Evolutionary conservation across 2,797 vertebrate genomes (phyloP).

Genomic region (Diplodus puntazzo): DNA sequence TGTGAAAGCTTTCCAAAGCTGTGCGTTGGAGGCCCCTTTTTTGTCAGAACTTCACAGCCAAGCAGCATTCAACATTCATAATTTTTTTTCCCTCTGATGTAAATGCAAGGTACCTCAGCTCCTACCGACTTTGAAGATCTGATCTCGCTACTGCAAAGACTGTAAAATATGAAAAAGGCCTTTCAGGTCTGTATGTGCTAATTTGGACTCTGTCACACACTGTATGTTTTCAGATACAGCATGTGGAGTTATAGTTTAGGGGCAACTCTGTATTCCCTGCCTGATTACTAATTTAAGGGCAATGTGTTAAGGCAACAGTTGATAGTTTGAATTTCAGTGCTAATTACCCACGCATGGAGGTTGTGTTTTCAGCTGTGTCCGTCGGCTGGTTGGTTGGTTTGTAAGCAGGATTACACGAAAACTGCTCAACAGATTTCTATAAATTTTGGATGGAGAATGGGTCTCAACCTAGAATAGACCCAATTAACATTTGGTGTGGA

Average conservation of each 20-base stretch:
- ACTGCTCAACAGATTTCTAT: no score
- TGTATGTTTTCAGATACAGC: constrained; percentile 50
- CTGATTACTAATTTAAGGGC: constrained; percentile 45
- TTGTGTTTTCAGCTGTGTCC: no score
- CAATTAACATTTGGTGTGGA: no score
- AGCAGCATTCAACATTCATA: constrained; percentile 78
- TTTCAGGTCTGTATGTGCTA: constrained; percentile 51
- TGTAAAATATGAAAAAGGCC: constrained; percentile 60
- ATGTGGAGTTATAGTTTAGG: constrained; percentile 32
- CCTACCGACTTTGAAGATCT: constrained; percentile 70
- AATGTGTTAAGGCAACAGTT: background rate
- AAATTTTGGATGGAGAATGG: no score
- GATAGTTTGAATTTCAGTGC: constrained; percentile 13
- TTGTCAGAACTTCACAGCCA: constrained; percentile 73
- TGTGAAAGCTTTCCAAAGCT: constrained; percentile 61
- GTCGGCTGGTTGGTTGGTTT: no score
- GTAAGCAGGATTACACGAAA: no score
- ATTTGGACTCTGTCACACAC: constrained; percentile 47
- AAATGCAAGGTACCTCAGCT: constrained; percentile 61
- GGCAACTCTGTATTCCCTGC: constrained; percentile 26
- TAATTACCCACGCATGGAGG: no score
- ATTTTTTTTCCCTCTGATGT: constrained; percentile 62
- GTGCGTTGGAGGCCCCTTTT: constrained; percentile 60
- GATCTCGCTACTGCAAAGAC: constrained; percentile 62
- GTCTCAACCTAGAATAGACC: no score